Evolutionary conservation across 2,113 vertebrate species (phyloP).

Genomic region (Xiphophorus hellerii): DNA sequence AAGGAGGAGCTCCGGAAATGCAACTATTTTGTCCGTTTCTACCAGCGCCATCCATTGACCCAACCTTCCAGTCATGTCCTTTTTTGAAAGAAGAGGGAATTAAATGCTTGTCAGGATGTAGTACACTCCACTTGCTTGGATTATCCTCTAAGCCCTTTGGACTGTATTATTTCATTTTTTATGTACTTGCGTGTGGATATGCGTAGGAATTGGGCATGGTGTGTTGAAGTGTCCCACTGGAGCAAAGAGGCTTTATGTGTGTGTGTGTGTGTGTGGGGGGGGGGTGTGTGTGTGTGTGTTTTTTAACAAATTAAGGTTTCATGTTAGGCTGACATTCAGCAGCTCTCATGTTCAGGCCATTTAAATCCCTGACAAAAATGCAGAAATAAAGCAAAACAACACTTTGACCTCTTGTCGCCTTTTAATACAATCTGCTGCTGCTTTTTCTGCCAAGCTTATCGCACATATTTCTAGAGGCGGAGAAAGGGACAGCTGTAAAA

Average conservation of each 20-base stretch:
- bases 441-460: constrained; percentile 46
- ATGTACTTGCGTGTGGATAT: constrained; percentile 33
- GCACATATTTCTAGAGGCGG: constrained; percentile 7
- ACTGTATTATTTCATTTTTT: constrained; percentile 75
- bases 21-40: constrained; percentile 22
- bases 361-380: constrained; percentile 63
- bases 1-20: constrained; percentile 12
- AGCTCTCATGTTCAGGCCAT: constrained; percentile 31
- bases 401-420: constrained; percentile 45
- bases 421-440: constrained; percentile 42
- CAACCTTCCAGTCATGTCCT: constrained; percentile 56
- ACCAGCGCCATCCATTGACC: constrained; percentile 45
- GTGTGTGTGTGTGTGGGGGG: not conserved
- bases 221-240: constrained; percentile 33
- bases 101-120: constrained; percentile 75
- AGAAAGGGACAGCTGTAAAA: not conserved
- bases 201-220: constrained; percentile 26
- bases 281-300: not conserved
- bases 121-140: constrained; percentile 71
- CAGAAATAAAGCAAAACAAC: constrained; percentile 48
- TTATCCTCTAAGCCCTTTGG: constrained; percentile 80
- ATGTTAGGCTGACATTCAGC: constrained; percentile 29
- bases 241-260: constrained; percentile 27
- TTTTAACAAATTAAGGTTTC: constrained; percentile 52
- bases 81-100: constrained; percentile 71